Evolutionary conservation across 1,140 invertebrate species (phyloP).

Genomic region (Wiebesia pumilae): DNA sequence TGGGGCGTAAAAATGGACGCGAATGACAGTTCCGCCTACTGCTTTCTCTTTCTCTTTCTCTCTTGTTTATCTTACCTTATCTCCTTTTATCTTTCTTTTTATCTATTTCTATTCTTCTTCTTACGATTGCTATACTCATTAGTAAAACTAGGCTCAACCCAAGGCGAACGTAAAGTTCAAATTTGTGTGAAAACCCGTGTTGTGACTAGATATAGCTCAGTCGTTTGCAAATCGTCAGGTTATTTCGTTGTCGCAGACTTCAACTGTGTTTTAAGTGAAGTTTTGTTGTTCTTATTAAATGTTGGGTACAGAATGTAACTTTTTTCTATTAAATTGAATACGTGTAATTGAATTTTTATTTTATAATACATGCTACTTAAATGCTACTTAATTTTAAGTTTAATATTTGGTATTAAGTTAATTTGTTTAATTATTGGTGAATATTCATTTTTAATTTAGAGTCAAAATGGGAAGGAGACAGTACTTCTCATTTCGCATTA

Average conservation of each 20-base stretch:
- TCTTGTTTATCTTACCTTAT: not conserved
- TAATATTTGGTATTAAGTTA: not conserved
- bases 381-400: no score
- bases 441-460: slow-evolving; percentile 59
- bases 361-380: no score
- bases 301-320: no score
- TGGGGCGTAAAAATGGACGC: slow-evolving; percentile 36
- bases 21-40: slow-evolving; percentile 43
- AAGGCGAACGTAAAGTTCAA: not conserved
- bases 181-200: not conserved
- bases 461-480: slow-evolving; percentile 75
- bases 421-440: not conserved
- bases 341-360: no score
- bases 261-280: not conserved
- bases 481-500: slow-evolving; percentile 71
- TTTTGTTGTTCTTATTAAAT: no score
- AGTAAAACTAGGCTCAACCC: not conserved
- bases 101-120: not conserved
- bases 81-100: slow-evolving; percentile 2
- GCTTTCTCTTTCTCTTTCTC: slow-evolving; percentile 11
- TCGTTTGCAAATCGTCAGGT: not conserved
- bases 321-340: no score
- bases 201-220: not conserved
- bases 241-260: not conserved
- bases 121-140: not conserved